Percentiles rank a stretch among this genome's conserved stretches.
Conservation (phyloP, 2,888 invertebrate genomes). For the Arrhopalites spinosus region DNA sequence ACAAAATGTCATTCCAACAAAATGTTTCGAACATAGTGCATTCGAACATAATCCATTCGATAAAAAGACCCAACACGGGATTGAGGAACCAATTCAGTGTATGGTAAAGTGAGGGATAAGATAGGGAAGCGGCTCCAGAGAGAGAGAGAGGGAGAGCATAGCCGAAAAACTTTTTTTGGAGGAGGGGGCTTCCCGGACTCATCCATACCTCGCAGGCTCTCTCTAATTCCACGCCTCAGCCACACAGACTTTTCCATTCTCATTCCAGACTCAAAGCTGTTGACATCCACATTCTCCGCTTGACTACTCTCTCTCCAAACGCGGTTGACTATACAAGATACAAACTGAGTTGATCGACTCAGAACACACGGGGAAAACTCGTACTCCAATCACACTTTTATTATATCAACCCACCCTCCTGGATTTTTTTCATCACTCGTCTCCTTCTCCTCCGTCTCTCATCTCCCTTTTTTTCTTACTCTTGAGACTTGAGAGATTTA, state of each 20-base stretch:
- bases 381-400: background rate
- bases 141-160: background rate
- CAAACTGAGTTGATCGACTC: too few species aligned
- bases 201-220: conserved; percentile 33
- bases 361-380: background rate
- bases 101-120: background rate
- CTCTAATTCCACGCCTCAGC: background rate
- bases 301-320: background rate
- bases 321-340: too few species aligned
- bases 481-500: too few species aligned
- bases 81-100: too few species aligned
- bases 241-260: background rate
- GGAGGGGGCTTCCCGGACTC: conserved; percentile 39
- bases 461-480: too few species aligned
- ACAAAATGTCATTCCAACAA: too few species aligned
- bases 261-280: background rate
- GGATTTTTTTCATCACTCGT: too few species aligned
- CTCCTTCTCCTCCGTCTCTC: too few species aligned
- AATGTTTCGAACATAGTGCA: too few species aligned
- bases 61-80: too few species aligned
- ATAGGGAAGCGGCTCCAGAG: conserved; percentile 18
- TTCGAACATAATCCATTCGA: too few species aligned
- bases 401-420: background rate
- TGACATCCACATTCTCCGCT: background rate
- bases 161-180: conserved; percentile 23